Conservation (phyloP, 1,140 invertebrate species). For the Saxidomus purpurata region DNA sequence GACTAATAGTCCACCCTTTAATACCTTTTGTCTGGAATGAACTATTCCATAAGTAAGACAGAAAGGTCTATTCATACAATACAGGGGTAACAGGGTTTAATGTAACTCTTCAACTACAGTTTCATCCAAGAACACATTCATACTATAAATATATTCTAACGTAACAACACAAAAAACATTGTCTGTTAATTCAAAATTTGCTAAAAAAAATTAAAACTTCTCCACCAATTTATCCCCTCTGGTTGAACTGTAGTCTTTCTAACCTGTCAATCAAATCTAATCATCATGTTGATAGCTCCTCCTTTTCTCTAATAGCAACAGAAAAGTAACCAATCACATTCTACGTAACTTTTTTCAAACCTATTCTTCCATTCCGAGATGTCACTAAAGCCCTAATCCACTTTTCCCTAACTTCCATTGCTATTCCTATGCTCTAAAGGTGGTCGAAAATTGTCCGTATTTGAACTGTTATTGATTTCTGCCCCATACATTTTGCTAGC, state of each 20-base stretch:
- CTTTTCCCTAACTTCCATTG: slow-evolving; percentile 81
- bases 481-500: slow-evolving; percentile 86
- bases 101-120: not conserved
- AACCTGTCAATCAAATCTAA: slow-evolving; percentile 8
- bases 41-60: not conserved
- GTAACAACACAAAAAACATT: slow-evolving; percentile 41
- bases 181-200: slow-evolving; percentile 33
- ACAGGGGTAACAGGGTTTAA: not conserved
- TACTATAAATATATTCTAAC: slow-evolving; percentile 44
- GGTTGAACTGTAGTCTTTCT: not conserved
- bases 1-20: no score
- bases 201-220: slow-evolving; percentile 11
- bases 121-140: not conserved
- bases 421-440: slow-evolving; percentile 84
- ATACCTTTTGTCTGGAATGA: not conserved
- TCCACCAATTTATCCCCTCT: not conserved
- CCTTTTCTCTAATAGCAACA: slow-evolving; percentile 19
- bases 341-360: not conserved
- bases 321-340: slow-evolving; percentile 38
- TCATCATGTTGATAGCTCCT: slow-evolving; percentile 12
- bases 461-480: slow-evolving; percentile 80
- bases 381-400: not conserved
- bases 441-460: slow-evolving; percentile 79
- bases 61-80: not conserved
- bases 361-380: not conserved